Evolutionary conservation across 2,888 invertebrate genomes (phyloP).

Genomic region (Eilema caniola): DNA sequence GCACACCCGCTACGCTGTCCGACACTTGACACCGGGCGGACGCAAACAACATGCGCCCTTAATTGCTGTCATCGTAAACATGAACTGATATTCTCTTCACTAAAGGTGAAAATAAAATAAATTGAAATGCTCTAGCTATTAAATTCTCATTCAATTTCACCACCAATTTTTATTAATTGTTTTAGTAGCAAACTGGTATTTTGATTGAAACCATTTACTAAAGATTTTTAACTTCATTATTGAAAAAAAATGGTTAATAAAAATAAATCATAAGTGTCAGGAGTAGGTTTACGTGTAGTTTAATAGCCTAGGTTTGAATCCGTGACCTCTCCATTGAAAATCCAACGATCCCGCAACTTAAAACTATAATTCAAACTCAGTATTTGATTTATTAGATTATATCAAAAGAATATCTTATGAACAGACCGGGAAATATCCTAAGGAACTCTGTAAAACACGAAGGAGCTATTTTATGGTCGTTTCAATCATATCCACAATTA

Average conservation of each 20-base stretch:
- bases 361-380: not conserved
- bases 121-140: conserved; percentile 35
- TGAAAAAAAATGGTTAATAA: too few species aligned
- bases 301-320: too few species aligned
- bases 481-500: not conserved
- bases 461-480: not conserved
- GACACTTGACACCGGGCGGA: conserved; percentile 69
- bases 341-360: too few species aligned
- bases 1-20: conserved; percentile 53
- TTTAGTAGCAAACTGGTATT: not conserved
- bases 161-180: conserved; percentile 20
- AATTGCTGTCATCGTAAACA: conserved; percentile 61
- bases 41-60: conserved; percentile 59
- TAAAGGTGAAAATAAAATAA: conserved; percentile 34
- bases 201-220: not conserved
- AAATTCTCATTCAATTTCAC: conserved; percentile 4
- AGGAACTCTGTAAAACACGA: not conserved
- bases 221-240: not conserved
- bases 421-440: not conserved
- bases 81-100: conserved; percentile 41
- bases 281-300: too few species aligned
- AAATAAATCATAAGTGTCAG: too few species aligned
- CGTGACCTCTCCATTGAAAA: too few species aligned
- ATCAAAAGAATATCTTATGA: not conserved
- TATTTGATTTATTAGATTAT: not conserved